Conservation (phyloP, 1,140 invertebrate species). For the Neodiprion virginianus region DNA sequence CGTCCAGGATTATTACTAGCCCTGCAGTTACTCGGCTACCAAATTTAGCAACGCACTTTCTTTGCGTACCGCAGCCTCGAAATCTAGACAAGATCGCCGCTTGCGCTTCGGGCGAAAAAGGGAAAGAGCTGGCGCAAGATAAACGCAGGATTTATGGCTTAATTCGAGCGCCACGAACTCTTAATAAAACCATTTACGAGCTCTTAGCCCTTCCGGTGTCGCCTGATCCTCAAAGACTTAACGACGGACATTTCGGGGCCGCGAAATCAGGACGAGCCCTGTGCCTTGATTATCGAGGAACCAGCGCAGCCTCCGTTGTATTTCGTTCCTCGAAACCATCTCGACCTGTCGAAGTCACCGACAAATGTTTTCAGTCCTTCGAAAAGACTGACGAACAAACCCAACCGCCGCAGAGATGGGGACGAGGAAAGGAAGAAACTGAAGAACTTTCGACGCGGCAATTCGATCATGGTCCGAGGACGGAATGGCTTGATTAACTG, state of each 20-base stretch:
- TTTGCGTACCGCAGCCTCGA: too few relatives aligned
- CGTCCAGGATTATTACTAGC: too few relatives aligned
- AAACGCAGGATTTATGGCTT: constrained; percentile 14
- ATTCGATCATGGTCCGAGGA: constrained; percentile 19
- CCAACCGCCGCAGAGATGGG: neutral
- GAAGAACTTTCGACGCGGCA: neutral
- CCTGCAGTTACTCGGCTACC: too few relatives aligned
- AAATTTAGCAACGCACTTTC: too few relatives aligned
- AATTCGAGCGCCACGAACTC: constrained; percentile 1
- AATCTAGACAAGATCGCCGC: too few relatives aligned
- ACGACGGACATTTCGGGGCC: neutral
- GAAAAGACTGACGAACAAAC: too few relatives aligned
- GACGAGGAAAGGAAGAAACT: neutral
- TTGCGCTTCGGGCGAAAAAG: too few relatives aligned
- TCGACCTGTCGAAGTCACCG: neutral
- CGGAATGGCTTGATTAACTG: constrained; percentile 63
- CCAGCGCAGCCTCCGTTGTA: neutral
- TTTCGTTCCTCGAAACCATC: neutral
- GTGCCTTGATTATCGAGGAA: neutral
- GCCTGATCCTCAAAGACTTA: constrained; percentile 1
- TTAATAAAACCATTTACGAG: constrained; percentile 42
- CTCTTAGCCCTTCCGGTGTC: constrained; percentile 7
- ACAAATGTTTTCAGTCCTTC: neutral
- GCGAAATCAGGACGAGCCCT: neutral
- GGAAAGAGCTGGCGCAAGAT: neutral